Base-by-base conservation (phyloP, 2,888 invertebrate species). In the Cephus spinipes region DNA sequence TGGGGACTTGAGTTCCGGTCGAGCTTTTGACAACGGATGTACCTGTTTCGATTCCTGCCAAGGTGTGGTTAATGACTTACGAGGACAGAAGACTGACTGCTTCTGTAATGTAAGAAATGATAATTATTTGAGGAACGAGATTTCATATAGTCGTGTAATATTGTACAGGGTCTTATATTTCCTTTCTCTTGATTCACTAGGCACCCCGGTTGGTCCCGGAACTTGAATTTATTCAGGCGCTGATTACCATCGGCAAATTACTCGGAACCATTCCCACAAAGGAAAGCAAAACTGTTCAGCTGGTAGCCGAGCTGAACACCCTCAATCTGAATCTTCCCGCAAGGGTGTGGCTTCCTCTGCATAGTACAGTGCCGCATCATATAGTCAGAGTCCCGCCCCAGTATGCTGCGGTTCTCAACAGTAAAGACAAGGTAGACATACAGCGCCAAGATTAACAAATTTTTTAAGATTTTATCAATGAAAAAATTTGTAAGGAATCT, bases 321-420 rank as follows among this genome's bases (percentile, higher is more conserved):
- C 93, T 99, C 79, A 99, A 99, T 93, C 94, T 99, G 84, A 99
- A 99, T 93, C 94, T 99, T 81, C 99, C 99, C 23, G 99, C 99
- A 15, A 93, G 98, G 79, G 99, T 99, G 81, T 99, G 99, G 99
- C 94, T 99, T 86, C 99, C 99, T 23, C 94, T 99, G 74, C 96
- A 98, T 91, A 96, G 96, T 84, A 94, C 94, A 85, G 93, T 94
- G 86, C 96, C 97, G 76, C 99, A 99, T 93, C 96, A 98, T 90
- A 96, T 99, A 86, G 96, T 99, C 75, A 94, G 99, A 92, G 98
- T 99, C 92, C 99, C 99, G 73, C 98, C 98, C 80, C 98, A 98
- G 89, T 98, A 98, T 83, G 98, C 98, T 81, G 99, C 99, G 76
- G 99, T 99, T 77, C 95, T 99, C 83, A 99, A 99, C 92, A 99